Conservation (phyloP, 2,888 invertebrate species). For the Melangyna quadrimaculata region DNA sequence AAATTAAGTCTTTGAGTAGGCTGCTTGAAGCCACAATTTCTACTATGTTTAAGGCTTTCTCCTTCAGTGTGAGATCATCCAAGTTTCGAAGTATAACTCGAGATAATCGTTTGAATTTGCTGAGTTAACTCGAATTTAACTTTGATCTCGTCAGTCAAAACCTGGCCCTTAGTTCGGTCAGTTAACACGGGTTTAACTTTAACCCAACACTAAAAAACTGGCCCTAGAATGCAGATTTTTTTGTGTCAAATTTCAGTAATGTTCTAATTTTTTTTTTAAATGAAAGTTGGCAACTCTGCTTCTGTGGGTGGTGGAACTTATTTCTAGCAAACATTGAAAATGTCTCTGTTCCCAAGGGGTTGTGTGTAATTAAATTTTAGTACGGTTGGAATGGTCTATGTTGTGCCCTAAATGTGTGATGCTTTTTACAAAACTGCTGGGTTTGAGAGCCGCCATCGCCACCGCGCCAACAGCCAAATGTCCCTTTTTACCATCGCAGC, state of each 20-base stretch:
- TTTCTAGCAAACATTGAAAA: neutral
- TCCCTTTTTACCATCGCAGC: neutral
- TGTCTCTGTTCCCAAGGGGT: constrained; percentile 27
- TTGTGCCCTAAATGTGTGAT: constrained; percentile 37
- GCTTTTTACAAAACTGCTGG: neutral
- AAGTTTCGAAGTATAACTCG: no score
- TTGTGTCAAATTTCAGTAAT: neutral
- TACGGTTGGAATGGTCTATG: neutral
- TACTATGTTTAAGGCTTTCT: no score
- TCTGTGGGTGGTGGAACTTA: neutral
- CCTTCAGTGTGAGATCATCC: no score
- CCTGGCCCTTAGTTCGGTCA: no score
- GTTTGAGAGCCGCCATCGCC: neutral
- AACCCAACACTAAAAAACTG: no score
- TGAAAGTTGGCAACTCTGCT: neutral
- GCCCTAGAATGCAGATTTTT: no score
- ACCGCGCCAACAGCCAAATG: neutral
- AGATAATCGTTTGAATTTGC: no score
- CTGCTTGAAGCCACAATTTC: no score
- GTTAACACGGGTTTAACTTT: no score
- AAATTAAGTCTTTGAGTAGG: no score
- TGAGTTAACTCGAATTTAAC: no score
- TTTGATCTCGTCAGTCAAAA: no score
- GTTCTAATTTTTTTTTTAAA: neutral
- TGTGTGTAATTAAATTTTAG: constrained; percentile 68